These are phyloP conservation scores for Pomacea canaliculata DNA, from an alignment of 2,888 invertebrate species.

Conservation along the genomic window DNA sequence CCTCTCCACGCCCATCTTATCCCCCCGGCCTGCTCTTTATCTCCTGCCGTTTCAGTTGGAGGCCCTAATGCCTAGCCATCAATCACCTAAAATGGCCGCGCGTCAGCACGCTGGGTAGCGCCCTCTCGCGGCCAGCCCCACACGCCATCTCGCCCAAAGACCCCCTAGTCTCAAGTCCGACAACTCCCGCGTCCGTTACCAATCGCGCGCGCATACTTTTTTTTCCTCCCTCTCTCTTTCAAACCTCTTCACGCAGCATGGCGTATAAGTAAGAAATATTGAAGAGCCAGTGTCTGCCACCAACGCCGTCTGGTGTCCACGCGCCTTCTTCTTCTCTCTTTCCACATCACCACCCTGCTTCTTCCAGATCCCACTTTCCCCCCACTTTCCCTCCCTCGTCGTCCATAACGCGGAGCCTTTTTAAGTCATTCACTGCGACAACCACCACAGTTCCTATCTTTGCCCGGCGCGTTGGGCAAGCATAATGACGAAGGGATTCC, in stretches of 20 bases:
- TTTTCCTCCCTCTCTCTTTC: too few species aligned
- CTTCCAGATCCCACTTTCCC: background rate
- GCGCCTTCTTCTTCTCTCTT: too few species aligned
- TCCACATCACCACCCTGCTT: background rate
- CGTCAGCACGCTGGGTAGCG: slow-evolving; percentile 2
- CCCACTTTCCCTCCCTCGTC: background rate
- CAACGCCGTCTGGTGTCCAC: too few species aligned
- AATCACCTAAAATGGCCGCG: slow-evolving; percentile 9
- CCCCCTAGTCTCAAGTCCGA: too few species aligned
- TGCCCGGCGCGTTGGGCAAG: background rate
- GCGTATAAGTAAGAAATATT: too few species aligned
- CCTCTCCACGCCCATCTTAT: background rate
- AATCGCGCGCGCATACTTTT: too few species aligned
- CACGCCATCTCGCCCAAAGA: background rate
- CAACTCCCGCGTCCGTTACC: too few species aligned
- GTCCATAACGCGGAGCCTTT: slow-evolving; percentile 5
- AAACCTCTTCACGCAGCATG: too few species aligned
- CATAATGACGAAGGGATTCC: background rate
- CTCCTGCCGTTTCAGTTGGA: slow-evolving; percentile 6
- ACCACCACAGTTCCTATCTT: background rate
- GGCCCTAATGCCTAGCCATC: slow-evolving; percentile 17
- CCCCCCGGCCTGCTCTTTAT: slow-evolving; percentile 5
- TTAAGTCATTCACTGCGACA: slow-evolving; percentile 15
- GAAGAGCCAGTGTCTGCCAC: too few species aligned
- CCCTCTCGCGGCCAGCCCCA: background rate